Conservation (phyloP, 2,888 invertebrate species). For the Cancer borealis region DNA sequence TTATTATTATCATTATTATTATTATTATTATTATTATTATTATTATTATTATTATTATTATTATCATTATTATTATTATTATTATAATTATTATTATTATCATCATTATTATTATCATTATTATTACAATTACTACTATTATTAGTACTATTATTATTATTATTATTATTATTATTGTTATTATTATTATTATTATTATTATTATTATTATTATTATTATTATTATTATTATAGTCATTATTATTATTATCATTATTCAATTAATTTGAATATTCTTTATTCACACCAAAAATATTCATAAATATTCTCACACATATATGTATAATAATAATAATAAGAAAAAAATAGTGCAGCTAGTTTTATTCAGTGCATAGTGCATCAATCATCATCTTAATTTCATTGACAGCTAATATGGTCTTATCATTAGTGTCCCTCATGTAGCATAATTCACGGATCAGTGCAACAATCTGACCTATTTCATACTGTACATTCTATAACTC, state of each 20-base stretch:
- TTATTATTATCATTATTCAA: neutral
- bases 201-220: neutral
- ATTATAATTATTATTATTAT: slow-evolving; percentile 3
- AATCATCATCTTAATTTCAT: no score
- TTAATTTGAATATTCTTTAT: neutral
- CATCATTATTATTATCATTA: neutral
- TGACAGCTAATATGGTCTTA: no score
- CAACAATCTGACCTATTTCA: no score
- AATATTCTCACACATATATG: no score
- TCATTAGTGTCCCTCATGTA: no score
- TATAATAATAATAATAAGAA: no score
- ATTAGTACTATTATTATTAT: slow-evolving; percentile 39
- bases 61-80: neutral
- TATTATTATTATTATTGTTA: slow-evolving; percentile 49
- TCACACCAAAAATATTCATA: no score
- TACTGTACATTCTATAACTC: no score
- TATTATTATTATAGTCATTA: neutral
- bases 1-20: neutral
- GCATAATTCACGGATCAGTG: no score
- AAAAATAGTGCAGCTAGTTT: no score
- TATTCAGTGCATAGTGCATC: no score
- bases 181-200: slow-evolving; percentile 46
- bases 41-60: slow-evolving; percentile 21
- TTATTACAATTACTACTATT: neutral
- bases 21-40: slow-evolving; percentile 41